These are phyloP conservation scores for Thymelicus sylvestris DNA, from an alignment of 2,888 invertebrate genomes.

Conservation along the genomic window DNA sequence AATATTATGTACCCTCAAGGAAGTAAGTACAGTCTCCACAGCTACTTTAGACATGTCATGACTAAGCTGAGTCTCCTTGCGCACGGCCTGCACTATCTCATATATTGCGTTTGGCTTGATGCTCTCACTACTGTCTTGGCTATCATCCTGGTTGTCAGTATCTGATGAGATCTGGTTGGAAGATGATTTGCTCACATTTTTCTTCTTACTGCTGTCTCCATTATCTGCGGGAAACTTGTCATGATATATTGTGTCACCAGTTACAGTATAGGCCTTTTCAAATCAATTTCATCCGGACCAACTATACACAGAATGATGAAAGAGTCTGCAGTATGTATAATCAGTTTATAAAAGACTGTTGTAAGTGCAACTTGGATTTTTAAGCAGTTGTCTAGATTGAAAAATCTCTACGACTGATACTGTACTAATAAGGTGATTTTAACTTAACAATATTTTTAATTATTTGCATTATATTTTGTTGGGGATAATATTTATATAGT, in stretches of 20 bases:
- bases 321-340: background rate
- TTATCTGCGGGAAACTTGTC: slow-evolving; percentile 47
- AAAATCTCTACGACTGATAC: too few species aligned
- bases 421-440: too few species aligned
- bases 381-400: too few species aligned
- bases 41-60: slow-evolving; percentile 94
- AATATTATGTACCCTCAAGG: slow-evolving; percentile 64
- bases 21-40: slow-evolving; percentile 89
- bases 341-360: too few species aligned
- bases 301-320: too few species aligned
- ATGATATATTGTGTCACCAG: background rate
- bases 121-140: slow-evolving; percentile 79
- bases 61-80: slow-evolving; percentile 93
- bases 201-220: slow-evolving; percentile 55
- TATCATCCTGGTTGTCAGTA: slow-evolving; percentile 78
- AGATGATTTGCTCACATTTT: slow-evolving; percentile 54
- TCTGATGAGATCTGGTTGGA: slow-evolving; percentile 73
- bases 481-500: too few species aligned
- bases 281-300: too few species aligned
- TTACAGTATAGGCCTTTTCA: too few species aligned
- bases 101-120: slow-evolving; percentile 86
- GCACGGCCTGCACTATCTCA: slow-evolving; percentile 91
- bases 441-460: too few species aligned
- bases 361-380: too few species aligned
- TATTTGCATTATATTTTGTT: too few species aligned